Evolutionary conservation across 2,888 invertebrate species (phyloP).

Genomic region (Acleris laterana): DNA sequence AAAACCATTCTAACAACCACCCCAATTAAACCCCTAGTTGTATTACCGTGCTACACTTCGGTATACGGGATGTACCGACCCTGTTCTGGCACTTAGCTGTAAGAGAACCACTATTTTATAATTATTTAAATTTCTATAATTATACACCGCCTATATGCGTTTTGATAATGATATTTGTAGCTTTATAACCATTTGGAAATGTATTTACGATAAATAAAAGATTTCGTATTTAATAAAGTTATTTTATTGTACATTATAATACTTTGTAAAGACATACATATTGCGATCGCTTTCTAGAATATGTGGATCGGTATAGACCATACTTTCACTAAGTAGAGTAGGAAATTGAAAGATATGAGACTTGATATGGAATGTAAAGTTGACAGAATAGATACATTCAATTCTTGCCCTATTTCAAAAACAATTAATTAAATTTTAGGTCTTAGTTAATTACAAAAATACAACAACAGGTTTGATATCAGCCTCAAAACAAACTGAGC

Average conservation of each 20-base stretch:
- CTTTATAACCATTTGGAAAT: conserved; percentile 32
- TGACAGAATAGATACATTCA: conserved; percentile 3
- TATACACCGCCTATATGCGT: conserved; percentile 36
- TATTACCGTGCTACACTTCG: conserved; percentile 57
- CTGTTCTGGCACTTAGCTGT: conserved; percentile 65
- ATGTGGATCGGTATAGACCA: conserved; percentile 25
- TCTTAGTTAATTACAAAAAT: too few species aligned
- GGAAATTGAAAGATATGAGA: conserved; percentile 37
- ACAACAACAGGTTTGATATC: background rate
- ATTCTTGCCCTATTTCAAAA: background rate
- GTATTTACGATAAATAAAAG: conserved; percentile 31
- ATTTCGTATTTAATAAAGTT: conserved; percentile 31
- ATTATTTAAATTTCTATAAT: conserved; percentile 34
- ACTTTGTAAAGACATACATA: conserved; percentile 14
- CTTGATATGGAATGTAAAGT: conserved; percentile 42
- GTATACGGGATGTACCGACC: conserved; percentile 60
- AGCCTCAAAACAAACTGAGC: conserved; percentile 19
- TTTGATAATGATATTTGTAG: conserved; percentile 31
- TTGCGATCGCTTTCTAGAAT: conserved; percentile 17
- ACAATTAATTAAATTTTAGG: too few species aligned
- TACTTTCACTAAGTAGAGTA: conserved; percentile 21
- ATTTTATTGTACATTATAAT: conserved; percentile 28
- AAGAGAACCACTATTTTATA: conserved; percentile 47
- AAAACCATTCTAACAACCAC: conserved; percentile 49
- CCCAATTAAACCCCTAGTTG: conserved; percentile 40